Percentiles rank a stretch among this genome's conserved stretches.
Conservation (phyloP, 1,140 invertebrate genomes). For the Plectus sambesii region DNA sequence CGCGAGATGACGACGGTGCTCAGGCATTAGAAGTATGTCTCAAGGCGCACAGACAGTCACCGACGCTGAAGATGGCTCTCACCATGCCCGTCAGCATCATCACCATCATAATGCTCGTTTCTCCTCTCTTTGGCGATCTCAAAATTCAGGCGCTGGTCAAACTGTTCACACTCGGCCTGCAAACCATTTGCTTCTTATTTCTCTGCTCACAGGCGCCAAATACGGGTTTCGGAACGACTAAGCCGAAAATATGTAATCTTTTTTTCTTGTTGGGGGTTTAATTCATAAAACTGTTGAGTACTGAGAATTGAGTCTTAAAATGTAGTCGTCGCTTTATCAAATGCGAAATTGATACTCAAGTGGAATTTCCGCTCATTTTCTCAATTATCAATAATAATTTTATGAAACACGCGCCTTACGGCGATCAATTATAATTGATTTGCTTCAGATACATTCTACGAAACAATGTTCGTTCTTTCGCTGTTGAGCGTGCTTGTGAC, state of each 20-base stretch:
- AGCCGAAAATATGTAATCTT: constrained; percentile 37
- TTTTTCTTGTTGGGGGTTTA: too few relatives aligned
- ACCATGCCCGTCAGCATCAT: constrained; percentile 38
- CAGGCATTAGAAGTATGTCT: constrained; percentile 36
- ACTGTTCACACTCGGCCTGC: constrained; percentile 31
- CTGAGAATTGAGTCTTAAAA: background rate
- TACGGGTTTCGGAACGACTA: constrained; percentile 36
- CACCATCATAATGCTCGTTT: constrained; percentile 29
- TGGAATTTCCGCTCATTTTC: too few relatives aligned
- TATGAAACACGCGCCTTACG: too few relatives aligned
- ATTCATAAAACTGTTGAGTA: constrained; percentile 15
- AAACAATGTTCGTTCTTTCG: constrained; percentile 37
- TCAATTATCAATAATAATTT: too few relatives aligned
- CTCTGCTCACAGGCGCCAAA: constrained; percentile 40
- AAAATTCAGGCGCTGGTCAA: constrained; percentile 40
- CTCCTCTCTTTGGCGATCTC: constrained; percentile 43
- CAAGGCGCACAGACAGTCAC: constrained; percentile 38
- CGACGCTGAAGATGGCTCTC: constrained; percentile 37
- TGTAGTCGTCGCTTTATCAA: background rate
- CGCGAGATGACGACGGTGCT: too few relatives aligned
- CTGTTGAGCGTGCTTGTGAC: constrained; percentile 38
- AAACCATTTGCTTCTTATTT: constrained; percentile 43
- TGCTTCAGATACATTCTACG: constrained; percentile 41
- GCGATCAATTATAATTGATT: too few relatives aligned
- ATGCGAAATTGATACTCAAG: background rate